A percentile compares a stretch with the other conserved stretches of the same genome.
phyloP scores from a whole-genome alignment of 2,888 invertebrate species.

The Malacosoma neustria region DNA sequence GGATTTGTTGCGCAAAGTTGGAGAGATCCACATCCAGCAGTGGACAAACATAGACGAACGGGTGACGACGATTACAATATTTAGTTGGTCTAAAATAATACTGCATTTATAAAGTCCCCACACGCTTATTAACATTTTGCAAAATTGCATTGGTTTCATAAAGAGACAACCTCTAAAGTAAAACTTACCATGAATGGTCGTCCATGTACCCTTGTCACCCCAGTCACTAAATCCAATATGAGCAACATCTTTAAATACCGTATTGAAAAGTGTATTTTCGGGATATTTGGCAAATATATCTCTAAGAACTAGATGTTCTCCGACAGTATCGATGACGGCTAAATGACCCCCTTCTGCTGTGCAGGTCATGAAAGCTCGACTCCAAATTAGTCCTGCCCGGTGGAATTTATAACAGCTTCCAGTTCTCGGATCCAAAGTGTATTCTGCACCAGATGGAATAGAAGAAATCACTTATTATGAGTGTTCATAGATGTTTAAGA shows the following conservation, averaged over 20 bases:
- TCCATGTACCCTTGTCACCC: constrained; percentile 25
- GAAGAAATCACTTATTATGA: too few species aligned
- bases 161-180: too few species aligned
- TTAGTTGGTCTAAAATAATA: too few species aligned
- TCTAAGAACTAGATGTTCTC: constrained; percentile 20
- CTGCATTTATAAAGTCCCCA: too few species aligned
- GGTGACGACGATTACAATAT: too few species aligned
- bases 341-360: constrained; percentile 36
- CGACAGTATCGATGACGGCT: constrained; percentile 32
- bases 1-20: too few species aligned
- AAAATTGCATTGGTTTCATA: too few species aligned
- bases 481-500: not conserved
- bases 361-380: constrained; percentile 34
- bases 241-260: constrained; percentile 18
- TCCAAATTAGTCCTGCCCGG: constrained; percentile 25
- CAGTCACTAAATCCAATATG: constrained; percentile 28
- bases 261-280: constrained; percentile 11
- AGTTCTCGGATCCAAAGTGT: constrained; percentile 23
- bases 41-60: too few species aligned
- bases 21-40: too few species aligned
- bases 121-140: too few species aligned
- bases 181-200: constrained; percentile 28
- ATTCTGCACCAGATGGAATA: constrained; percentile 22
- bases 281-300: constrained; percentile 24
- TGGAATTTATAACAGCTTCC: constrained; percentile 45